Conservation (phyloP, 2,113 vertebrate genomes). For the Panthera leo region DNA sequence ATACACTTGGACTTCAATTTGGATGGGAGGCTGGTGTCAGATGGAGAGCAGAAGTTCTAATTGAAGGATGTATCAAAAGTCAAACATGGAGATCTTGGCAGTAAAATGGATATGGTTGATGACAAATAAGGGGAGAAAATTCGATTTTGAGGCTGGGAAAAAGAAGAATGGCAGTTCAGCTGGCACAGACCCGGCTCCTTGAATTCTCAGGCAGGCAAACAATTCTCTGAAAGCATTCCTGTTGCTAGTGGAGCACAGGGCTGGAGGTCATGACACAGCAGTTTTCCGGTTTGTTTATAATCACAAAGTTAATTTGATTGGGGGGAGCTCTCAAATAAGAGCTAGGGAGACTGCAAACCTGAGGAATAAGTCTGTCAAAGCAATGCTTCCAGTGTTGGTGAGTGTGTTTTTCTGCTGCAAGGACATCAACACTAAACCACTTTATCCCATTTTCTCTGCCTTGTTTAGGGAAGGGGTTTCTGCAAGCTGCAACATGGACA, state of each 20-base stretch:
- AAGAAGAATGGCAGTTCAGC: background rate
- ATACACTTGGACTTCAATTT: background rate
- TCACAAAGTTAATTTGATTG: background rate
- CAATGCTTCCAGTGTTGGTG: background rate
- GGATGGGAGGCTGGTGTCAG: background rate
- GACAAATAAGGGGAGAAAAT: background rate
- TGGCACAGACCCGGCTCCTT: background rate
- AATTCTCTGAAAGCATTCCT: background rate
- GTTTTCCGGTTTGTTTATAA: background rate
- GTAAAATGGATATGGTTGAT: background rate
- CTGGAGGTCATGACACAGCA: background rate
- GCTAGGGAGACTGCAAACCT: background rate
- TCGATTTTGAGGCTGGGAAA: background rate
- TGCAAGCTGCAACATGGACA: background rate
- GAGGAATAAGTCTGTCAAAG: background rate
- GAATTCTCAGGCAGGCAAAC: background rate
- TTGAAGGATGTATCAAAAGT: background rate
- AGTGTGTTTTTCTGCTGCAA: background rate
- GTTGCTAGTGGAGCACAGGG: background rate
- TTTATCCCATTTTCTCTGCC: background rate
- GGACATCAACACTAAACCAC: background rate
- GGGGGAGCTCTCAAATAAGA: background rate
- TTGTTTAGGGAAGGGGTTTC: background rate
- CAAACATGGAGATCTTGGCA: background rate
- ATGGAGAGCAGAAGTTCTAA: background rate